Evolutionary conservation across 2,113 vertebrate genomes (phyloP), one percentile per base, ranked within the genome.

Genomic region (Lepisosteus osseus): DNA sequence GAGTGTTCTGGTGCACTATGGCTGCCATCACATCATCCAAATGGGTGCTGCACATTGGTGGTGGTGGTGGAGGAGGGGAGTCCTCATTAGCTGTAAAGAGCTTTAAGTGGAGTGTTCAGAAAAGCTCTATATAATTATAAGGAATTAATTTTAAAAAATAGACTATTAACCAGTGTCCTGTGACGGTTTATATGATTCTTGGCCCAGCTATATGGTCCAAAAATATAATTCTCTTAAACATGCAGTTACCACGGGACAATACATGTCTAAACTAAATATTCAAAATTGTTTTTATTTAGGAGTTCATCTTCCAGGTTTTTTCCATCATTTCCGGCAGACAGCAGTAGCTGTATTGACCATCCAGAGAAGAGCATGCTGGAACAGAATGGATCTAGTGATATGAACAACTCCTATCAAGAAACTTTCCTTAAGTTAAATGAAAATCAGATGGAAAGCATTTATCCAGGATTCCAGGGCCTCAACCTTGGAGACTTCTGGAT

Each of bases 281-380:
- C 0, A 42, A 70, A 9, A 76, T 13, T 17, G 4, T 9, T 62
- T 42, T 0, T 76, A 77, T 29, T 0, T 78, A 92, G 90, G 90
- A 85, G 85, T 76, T 84, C 86, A 29, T 81, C 86, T 0, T 85
- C 89, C 0, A 80, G 79, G 0, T 70, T 89, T 45, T 89, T 92
- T 63, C 87, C 86, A n/a, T 76, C 87, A 13, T 89, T 86, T 86
- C 8, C 81, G 2, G 44, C 83, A 44, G 80, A 84, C 0, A 2
- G 0, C 0, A 61, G 71, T 13, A 74, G 75, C 12, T 70, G 76
- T 70, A 74, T 76, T 43, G 75, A 69, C 63, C 73, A 81, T 65
- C 68, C 83, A 7, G 68, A 72, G 1, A 77, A 76, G 43, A 79
- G 4, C 29, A 9, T 59, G 17, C 29, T 44, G 17, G 79, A 72